Evolutionary conservation across 2,113 vertebrate species (phyloP).

Genomic region (Ceyx cyanopectus): DNA sequence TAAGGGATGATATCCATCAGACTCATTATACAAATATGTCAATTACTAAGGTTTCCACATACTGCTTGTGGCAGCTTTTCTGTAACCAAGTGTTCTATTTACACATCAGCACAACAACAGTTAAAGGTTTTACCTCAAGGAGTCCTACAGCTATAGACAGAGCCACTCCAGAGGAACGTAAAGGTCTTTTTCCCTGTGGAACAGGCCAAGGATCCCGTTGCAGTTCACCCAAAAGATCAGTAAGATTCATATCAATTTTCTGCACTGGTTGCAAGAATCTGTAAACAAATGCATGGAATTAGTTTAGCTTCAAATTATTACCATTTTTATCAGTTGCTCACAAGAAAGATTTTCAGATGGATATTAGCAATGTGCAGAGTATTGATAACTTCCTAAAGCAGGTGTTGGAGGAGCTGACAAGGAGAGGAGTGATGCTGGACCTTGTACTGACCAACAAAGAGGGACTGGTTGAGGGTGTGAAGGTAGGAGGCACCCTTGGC

Average conservation of each 20-base stretch:
- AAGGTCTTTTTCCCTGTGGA: slow-evolving; percentile 91
- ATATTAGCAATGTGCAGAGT: neutral
- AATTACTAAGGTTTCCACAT: neutral
- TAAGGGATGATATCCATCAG: neutral
- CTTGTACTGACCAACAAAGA: too few species aligned
- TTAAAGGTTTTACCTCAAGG: slow-evolving; percentile 85
- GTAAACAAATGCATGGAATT: neutral
- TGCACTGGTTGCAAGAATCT: slow-evolving; percentile 97
- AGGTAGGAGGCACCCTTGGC: too few species aligned
- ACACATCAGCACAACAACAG: neutral
- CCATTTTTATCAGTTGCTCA: neutral
- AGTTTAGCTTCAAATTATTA: neutral
- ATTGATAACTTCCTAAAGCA: too few species aligned
- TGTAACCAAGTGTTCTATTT: neutral
- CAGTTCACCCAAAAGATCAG: slow-evolving; percentile 95
- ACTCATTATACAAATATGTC: neutral
- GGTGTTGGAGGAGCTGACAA: too few species aligned
- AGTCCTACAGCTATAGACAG: slow-evolving; percentile 96
- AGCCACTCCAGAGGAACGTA: slow-evolving; percentile 94
- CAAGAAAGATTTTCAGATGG: neutral
- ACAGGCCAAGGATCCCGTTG: slow-evolving; percentile 98
- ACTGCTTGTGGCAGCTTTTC: neutral
- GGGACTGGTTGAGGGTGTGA: too few species aligned
- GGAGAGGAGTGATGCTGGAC: too few species aligned
- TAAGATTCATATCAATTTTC: slow-evolving; percentile 99